Percentiles rank a stretch among this genome's conserved stretches.
Evolutionary conservation across 2,888 invertebrate genomes (phyloP).

Genomic region (Agrilus biguttatus): DNA sequence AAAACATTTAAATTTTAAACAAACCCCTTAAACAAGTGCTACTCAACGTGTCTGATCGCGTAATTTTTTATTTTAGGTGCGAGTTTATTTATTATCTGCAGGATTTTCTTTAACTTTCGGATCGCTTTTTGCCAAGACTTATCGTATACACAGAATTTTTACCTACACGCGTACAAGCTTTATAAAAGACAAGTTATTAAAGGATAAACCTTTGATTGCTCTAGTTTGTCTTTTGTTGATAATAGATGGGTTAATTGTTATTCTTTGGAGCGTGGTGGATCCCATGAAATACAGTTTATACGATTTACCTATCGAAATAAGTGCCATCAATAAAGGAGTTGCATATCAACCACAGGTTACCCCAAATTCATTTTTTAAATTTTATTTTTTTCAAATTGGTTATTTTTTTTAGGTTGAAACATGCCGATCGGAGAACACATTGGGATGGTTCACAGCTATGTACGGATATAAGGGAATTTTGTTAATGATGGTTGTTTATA

Average conservation of each 20-base stretch:
- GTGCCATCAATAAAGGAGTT: slow-evolving; percentile 60
- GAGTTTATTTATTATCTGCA: slow-evolving; percentile 77
- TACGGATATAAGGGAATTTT: slow-evolving; percentile 84
- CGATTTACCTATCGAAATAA: slow-evolving; percentile 70
- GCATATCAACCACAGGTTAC: slow-evolving; percentile 72
- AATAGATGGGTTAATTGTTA: slow-evolving; percentile 70
- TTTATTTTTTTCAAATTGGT: neutral
- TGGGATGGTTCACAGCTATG: slow-evolving; percentile 79
- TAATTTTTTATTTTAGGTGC: slow-evolving; percentile 42
- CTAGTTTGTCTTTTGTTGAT: slow-evolving; percentile 69
- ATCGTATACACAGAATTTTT: slow-evolving; percentile 82
- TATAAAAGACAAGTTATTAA: slow-evolving; percentile 78
- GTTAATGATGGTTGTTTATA: slow-evolving; percentile 79
- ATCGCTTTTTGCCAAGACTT: slow-evolving; percentile 90
- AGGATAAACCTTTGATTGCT: slow-evolving; percentile 78
- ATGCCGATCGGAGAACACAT: slow-evolving; percentile 75
- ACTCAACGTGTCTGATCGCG: too few species aligned
- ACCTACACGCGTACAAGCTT: slow-evolving; percentile 69
- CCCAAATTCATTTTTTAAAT: neutral
- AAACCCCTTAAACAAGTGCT: too few species aligned
- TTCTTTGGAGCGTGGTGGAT: slow-evolving; percentile 73
- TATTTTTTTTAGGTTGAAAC: slow-evolving; percentile 60
- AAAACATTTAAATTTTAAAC: too few species aligned
- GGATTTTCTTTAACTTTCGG: slow-evolving; percentile 88
- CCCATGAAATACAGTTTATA: slow-evolving; percentile 76